A percentile compares a stretch with the other conserved stretches of the same genome.
Conservation (phyloP, 2,888 invertebrate species). For the Acanthoscelides obtectus region DNA sequence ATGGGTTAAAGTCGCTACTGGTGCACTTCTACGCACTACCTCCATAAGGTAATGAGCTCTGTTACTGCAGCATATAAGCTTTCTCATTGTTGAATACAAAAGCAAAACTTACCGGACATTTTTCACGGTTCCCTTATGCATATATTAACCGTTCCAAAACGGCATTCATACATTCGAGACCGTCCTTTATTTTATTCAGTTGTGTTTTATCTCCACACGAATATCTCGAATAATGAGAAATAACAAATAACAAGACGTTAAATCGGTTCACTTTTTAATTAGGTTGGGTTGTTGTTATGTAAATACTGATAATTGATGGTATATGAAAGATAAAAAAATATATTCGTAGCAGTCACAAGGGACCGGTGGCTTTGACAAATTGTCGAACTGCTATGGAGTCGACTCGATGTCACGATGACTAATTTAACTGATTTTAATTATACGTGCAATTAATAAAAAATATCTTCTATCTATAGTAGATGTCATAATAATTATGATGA, state of each 20-base stretch:
- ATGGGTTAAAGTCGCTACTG: no score
- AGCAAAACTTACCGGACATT: neutral
- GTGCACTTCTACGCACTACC: no score
- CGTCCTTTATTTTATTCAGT: slow-evolving; percentile 1
- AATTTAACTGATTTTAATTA: neutral
- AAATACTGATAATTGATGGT: slow-evolving; percentile 22
- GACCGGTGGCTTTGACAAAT: neutral
- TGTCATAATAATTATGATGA: no score
- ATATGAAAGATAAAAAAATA: slow-evolving; percentile 6
- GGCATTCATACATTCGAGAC: neutral
- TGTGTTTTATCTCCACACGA: slow-evolving; percentile 11
- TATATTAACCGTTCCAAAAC: neutral
- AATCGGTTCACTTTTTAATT: slow-evolving; percentile 24
- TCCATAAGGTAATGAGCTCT: no score
- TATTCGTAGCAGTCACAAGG: neutral
- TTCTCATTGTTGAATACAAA: neutral
- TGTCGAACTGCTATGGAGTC: neutral
- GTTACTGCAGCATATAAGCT: no score
- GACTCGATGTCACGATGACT: neutral
- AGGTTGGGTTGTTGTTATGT: slow-evolving; percentile 24
- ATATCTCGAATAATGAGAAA: slow-evolving; percentile 15
- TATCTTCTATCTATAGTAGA: neutral
- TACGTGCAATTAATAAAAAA: neutral
- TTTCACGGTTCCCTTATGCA: neutral
- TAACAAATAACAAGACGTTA: slow-evolving; percentile 19